phyloP scores from a whole-genome alignment of 1,140 invertebrate genomes.

The Drosophila malerkotliana region DNA sequence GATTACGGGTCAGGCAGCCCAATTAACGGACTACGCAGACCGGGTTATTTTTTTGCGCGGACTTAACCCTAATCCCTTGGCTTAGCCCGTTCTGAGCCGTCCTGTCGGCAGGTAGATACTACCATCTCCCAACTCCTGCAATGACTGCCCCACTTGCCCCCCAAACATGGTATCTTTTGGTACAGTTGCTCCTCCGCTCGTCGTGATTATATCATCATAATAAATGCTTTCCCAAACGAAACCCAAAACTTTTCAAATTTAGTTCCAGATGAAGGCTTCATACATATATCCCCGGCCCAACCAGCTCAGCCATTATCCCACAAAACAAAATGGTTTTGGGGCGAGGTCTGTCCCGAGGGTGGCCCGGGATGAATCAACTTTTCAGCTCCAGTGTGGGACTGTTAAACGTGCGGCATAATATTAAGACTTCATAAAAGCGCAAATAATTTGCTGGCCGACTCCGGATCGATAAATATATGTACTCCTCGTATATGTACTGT shows the following conservation, averaged over 20 bases:
- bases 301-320: conserved; percentile 32
- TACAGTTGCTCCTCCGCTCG: conserved; percentile 56
- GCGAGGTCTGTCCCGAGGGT: conserved; percentile 6
- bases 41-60: conserved; percentile 38
- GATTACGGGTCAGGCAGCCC: conserved; percentile 44
- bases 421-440: conserved; percentile 81
- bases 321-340: conserved; percentile 32
- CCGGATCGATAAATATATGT: conserved; percentile 58
- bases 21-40: conserved; percentile 39
- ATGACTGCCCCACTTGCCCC: neutral
- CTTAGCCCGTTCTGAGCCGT: conserved; percentile 2
- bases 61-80: conserved; percentile 45
- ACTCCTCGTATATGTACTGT: neutral
- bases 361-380: conserved; percentile 1
- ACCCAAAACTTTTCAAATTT: conserved; percentile 80
- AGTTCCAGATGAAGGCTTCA: conserved; percentile 50
- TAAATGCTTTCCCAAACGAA: conserved; percentile 73
- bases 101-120: conserved; percentile 40
- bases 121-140: neutral
- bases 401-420: conserved; percentile 79
- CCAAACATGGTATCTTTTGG: conserved; percentile 2
- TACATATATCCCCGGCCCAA: conserved; percentile 26
- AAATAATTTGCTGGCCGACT: conserved; percentile 63
- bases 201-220: conserved; percentile 82
- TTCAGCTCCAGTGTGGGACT: conserved; percentile 49